Percentiles rank a stretch among this genome's conserved stretches.
phyloP scores from a whole-genome alignment of 2,888 invertebrate genomes.

The Sinotaia quadrata region DNA sequence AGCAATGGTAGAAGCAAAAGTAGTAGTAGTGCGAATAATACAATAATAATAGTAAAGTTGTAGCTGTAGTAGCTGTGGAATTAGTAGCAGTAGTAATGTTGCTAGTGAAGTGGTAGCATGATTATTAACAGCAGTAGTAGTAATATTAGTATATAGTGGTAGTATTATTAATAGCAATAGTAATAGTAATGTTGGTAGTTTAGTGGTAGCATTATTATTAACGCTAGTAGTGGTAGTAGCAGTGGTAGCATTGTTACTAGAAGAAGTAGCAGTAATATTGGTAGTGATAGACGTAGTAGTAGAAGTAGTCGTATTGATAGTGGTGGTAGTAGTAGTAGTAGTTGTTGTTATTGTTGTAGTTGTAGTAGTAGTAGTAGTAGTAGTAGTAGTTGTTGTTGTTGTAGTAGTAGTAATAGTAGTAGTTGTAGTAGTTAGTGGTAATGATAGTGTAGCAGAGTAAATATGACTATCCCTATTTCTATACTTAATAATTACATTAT shows the following conservation, averaged over 20 bases:
- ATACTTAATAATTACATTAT: no score
- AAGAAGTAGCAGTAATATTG: slow-evolving; percentile 1
- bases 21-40: no score
- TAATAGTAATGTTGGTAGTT: slow-evolving; percentile 3
- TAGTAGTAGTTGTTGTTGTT: slow-evolving; percentile 13
- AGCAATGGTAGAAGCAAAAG: no score
- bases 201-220: slow-evolving; percentile 1
- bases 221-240: neutral
- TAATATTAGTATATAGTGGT: slow-evolving; percentile 9
- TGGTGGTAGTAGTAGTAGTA: slow-evolving; percentile 15
- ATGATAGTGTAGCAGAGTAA: no score
- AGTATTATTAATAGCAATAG: slow-evolving; percentile 1
- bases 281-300: slow-evolving; percentile 10
- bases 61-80: no score
- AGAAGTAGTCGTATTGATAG: slow-evolving; percentile 9
- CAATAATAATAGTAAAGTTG: no score
- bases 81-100: no score
- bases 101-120: no score
- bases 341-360: slow-evolving; percentile 7
- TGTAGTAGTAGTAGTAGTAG: slow-evolving; percentile 15
- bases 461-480: no score
- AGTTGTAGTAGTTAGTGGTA: slow-evolving; percentile 6
- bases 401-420: slow-evolving; percentile 10
- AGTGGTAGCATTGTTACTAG: neutral
- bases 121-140: no score